Evolutionary conservation across 2,113 vertebrate species (phyloP).

Genomic region (Chloroceryle aenea): DNA sequence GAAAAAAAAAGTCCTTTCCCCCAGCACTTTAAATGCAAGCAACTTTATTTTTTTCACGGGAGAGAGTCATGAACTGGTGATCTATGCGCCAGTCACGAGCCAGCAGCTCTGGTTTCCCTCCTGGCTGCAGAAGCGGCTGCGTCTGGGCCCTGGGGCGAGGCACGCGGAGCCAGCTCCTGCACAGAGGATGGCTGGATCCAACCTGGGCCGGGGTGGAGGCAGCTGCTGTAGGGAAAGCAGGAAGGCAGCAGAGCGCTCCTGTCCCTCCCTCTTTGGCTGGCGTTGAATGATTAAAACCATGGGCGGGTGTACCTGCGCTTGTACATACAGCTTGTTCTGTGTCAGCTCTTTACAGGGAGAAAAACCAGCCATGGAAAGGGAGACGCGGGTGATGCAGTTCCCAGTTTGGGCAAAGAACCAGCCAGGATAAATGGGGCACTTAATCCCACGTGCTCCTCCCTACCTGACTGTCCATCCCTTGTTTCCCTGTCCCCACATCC

Average conservation of each 20-base stretch:
- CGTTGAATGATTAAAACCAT: conserved; percentile 27
- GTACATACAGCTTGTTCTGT: background rate
- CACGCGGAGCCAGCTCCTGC: background rate
- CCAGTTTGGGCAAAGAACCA: background rate
- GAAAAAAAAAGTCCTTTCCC: background rate
- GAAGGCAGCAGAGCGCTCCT: background rate
- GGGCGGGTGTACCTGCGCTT: conserved; percentile 30
- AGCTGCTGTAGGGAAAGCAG: background rate
- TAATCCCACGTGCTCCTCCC: background rate
- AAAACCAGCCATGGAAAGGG: background rate
- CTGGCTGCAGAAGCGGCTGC: background rate
- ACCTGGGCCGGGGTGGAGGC: background rate
- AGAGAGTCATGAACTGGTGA: conserved; percentile 24
- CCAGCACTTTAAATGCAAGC: background rate
- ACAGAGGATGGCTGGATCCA: background rate
- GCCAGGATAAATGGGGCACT: background rate
- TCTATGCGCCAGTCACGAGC: conserved; percentile 23
- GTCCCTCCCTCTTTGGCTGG: conserved; percentile 53
- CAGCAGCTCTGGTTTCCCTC: conserved; percentile 31
- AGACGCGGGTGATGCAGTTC: fast-evolving
- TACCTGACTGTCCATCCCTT: background rate
- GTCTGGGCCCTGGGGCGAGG: background rate
- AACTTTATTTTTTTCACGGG: background rate
- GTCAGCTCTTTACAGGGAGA: background rate
- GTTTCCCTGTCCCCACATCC: fast-evolving